Evolutionary conservation across 2,888 invertebrate genomes (phyloP).

Genomic region (Oscheius myriophilus): DNA sequence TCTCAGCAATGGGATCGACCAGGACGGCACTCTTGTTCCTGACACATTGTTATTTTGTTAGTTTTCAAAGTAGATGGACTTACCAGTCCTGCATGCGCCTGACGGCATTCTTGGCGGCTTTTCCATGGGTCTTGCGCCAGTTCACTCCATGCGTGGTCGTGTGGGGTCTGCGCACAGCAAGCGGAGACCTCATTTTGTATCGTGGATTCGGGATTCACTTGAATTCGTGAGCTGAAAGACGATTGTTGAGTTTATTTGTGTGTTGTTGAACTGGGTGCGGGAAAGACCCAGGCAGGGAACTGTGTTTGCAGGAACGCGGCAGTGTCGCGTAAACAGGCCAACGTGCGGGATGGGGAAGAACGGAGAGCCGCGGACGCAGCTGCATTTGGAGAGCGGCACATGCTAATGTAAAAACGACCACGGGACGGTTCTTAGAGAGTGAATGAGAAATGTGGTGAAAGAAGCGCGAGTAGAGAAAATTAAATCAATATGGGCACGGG

Average conservation of each 20-base stretch:
- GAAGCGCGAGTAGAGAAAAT: too few species aligned
- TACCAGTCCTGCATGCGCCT: slow-evolving; percentile 29
- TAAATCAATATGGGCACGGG: too few species aligned
- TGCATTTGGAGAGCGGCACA: too few species aligned
- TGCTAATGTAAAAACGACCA: too few species aligned
- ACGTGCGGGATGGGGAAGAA: too few species aligned
- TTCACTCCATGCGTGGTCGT: slow-evolving; percentile 44
- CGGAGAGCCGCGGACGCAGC: too few species aligned
- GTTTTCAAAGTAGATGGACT: background rate
- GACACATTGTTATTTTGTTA: background rate
- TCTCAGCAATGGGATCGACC: slow-evolving; percentile 24
- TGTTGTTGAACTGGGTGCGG: background rate
- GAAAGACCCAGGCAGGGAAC: background rate
- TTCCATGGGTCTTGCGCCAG: slow-evolving; percentile 51
- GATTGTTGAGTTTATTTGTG: background rate
- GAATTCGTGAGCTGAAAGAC: slow-evolving; percentile 27
- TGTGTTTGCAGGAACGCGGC: background rate
- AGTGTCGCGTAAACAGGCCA: background rate
- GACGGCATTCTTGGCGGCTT: slow-evolving; percentile 37
- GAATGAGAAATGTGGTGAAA: too few species aligned
- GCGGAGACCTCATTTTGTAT: slow-evolving; percentile 48
- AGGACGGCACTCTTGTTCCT: slow-evolving; percentile 19
- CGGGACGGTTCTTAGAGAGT: too few species aligned
- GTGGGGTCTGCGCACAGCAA: slow-evolving; percentile 51
- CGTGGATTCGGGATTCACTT: slow-evolving; percentile 33